Evolutionary conservation across 2,888 invertebrate genomes (phyloP), one percentile per base, ranked within the genome.

Genomic region (Acanthosepion lycidas): DNA sequence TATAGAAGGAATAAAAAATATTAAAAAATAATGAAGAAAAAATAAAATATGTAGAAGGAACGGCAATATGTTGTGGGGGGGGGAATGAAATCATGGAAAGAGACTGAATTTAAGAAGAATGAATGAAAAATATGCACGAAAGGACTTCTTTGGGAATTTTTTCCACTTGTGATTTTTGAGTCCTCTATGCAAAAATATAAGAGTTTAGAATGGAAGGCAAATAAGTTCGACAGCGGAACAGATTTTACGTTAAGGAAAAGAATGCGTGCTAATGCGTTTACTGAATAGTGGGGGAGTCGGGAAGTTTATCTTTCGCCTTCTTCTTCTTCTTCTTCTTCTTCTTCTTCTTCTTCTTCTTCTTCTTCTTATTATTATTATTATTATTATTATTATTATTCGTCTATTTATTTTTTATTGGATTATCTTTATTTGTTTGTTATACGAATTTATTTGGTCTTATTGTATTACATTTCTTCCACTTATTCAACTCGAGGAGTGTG

Each of bases 401-500:
- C 28, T 78, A n/a, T 8, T 78, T 78, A 1, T 78, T n/a, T 9
- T 28, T 64, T 64, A 64, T 64, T 28, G 8, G 28, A 78, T 78
- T 78, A n/a, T n/a, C 78, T 15, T 78, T 78, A 78, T 78, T 78
- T 78, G 78, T n/a, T n/a, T 78, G 78, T 78, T 78, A 78, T 78
- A 78, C 12, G 23, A 15, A 78, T 33, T 78, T 78, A 78, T 78
- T 78, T 78, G n/a, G n/a, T 0, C n/a, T 78, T 78, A 78, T 78
- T 78, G 78, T n/a, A 78, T 78, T 78, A 78, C 59, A 33, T 12
- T 78, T 78, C n/a, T 78, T 78, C 33, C 78, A 78, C 33, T 78
- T 78, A 33, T 33, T 78, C 18, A 4, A 15, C 1, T n/a, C 15
- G n/a, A 33, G 78, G 78, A 2, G 12, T 23, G 33, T 15, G n/a